phyloP scores from a whole-genome alignment of 2,888 invertebrate species.

The Dysmachus trigonus region DNA sequence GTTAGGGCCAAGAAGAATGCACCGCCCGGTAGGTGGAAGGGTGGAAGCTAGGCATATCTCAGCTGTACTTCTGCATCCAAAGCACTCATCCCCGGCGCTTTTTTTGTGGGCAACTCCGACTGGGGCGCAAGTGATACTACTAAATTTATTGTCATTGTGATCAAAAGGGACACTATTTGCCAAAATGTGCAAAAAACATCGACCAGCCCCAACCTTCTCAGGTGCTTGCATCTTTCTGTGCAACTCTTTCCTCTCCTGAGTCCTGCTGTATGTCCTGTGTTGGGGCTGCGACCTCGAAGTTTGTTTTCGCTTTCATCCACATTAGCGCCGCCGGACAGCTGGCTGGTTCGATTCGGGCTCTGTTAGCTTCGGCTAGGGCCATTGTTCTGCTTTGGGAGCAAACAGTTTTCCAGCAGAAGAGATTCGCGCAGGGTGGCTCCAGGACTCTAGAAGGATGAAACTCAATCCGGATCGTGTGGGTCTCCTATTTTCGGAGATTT shows the following conservation, averaged over 20 bases:
- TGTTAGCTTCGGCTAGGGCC: background rate
- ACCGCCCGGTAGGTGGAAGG: background rate
- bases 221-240: background rate
- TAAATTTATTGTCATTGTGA: too few relatives aligned
- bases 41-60: background rate
- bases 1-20: background rate
- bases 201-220: background rate
- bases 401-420: background rate
- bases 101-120: background rate
- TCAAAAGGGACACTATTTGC: too few relatives aligned
- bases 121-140: background rate
- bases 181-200: background rate
- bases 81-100: background rate
- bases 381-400: background rate
- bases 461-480: background rate
- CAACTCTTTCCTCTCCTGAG: background rate
- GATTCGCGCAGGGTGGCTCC: too few relatives aligned
- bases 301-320: slow-evolving; percentile 12
- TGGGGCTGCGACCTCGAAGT: background rate
- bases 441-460: background rate
- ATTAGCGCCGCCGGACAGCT: background rate
- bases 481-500: background rate
- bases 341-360: background rate
- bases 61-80: background rate
- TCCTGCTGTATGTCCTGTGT: background rate